These are phyloP conservation scores for Agrotis segetum DNA, from an alignment of 2,888 invertebrate species.

Conservation along the genomic window DNA sequence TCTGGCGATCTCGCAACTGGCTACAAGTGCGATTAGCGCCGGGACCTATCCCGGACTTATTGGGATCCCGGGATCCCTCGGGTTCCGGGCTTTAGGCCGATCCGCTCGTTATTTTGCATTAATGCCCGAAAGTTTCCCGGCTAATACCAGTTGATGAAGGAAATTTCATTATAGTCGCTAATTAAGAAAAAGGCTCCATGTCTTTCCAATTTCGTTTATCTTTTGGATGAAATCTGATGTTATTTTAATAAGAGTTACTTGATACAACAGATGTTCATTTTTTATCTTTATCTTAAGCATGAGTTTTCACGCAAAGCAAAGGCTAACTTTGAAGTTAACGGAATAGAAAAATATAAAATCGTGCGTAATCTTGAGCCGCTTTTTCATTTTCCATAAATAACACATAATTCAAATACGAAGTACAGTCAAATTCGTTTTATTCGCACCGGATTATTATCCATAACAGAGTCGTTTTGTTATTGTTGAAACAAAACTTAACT, in stretches of 20 bases:
- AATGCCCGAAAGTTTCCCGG: conserved; percentile 84
- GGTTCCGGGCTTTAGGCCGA: conserved; percentile 77
- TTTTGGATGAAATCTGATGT: conserved; percentile 26
- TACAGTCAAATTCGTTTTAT: too few relatives aligned
- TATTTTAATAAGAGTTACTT: conserved; percentile 18
- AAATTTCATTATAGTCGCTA: conserved; percentile 78
- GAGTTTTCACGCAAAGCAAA: too few relatives aligned
- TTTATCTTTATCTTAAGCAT: background rate
- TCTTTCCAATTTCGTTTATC: conserved; percentile 55
- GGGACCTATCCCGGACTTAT: conserved; percentile 76
- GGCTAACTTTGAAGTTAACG: too few relatives aligned
- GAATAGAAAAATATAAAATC: too few relatives aligned
- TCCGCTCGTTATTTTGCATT: conserved; percentile 87
- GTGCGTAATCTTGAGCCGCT: too few relatives aligned
- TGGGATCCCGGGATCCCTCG: conserved; percentile 68
- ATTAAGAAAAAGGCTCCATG: conserved; percentile 75
- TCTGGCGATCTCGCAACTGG: conserved; percentile 79
- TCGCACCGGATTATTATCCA: background rate
- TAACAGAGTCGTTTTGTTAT: background rate
- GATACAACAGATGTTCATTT: background rate
- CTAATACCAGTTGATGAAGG: conserved; percentile 82
- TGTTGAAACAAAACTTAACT: background rate
- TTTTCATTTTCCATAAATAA: too few relatives aligned
- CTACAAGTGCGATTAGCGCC: conserved; percentile 81
- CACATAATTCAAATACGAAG: too few relatives aligned